phyloP scores from a whole-genome alignment of 1,140 invertebrate species.

The Hylyphantes graminicola region DNA sequence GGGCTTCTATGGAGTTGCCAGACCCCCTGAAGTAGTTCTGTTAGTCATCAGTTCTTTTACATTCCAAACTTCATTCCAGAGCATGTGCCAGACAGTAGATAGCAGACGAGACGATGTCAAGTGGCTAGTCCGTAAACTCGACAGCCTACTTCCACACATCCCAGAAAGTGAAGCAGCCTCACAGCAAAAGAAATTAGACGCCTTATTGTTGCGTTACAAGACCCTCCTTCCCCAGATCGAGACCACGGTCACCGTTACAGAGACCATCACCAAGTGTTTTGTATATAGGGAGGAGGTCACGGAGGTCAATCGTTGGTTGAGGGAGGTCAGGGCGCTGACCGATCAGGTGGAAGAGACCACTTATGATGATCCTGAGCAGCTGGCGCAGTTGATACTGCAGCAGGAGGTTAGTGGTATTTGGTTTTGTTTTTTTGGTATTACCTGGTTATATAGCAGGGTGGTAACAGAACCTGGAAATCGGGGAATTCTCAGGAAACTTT shows the following conservation, averaged over 20 bases:
- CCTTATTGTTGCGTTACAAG: conserved; percentile 86
- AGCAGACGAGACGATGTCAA: conserved; percentile 91
- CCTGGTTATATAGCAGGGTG: too few relatives aligned
- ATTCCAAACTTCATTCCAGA: conserved; percentile 70
- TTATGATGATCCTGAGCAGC: conserved; percentile 51
- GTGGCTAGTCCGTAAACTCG: conserved; percentile 90
- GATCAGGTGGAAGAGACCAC: conserved; percentile 47
- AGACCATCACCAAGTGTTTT: conserved; percentile 91
- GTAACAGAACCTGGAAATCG: too few relatives aligned
- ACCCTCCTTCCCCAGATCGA: conserved; percentile 91
- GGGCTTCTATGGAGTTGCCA: too few relatives aligned
- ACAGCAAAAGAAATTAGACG: conserved; percentile 81
- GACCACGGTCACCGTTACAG: conserved; percentile 90
- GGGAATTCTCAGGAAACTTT: too few relatives aligned
- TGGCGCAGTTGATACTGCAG: conserved; percentile 74
- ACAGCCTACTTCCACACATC: conserved; percentile 80
- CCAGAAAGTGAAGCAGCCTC: conserved; percentile 79
- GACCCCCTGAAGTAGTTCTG: too few relatives aligned
- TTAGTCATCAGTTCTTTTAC: too few relatives aligned
- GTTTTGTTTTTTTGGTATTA: too few relatives aligned
- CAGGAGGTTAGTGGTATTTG: conserved; percentile 74
- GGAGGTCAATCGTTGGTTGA: conserved; percentile 74
- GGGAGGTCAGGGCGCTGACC: conserved; percentile 63
- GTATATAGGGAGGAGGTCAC: conserved; percentile 88
- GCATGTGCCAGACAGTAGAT: conserved; percentile 89